phyloP scores from a whole-genome alignment of 2,888 invertebrate genomes.

The Ligdia adustata region DNA sequence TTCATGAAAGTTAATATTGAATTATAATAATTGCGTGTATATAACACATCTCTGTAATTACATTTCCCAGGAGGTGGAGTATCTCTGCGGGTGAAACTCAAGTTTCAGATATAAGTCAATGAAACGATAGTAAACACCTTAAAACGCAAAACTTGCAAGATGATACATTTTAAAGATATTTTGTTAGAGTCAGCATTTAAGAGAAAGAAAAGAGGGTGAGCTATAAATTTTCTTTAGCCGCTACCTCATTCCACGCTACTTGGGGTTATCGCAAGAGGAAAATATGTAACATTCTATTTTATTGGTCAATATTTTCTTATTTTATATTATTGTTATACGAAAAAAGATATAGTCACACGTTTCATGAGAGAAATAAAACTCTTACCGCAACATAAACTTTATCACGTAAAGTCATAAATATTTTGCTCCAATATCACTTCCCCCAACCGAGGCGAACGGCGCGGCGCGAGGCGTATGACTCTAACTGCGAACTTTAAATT shows the following conservation, averaged over 20 bases:
- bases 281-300: conserved; percentile 44
- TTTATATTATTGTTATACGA: conserved; percentile 50
- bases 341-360: conserved; percentile 54
- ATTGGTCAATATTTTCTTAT: conserved; percentile 45
- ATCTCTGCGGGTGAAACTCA: neutral
- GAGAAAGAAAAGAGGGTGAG: conserved; percentile 3
- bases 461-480: conserved; percentile 40
- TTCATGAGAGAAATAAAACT: conserved; percentile 72
- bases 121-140: neutral
- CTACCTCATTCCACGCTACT: conserved; percentile 18
- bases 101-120: conserved; percentile 4
- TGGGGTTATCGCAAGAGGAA: conserved; percentile 11
- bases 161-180: neutral
- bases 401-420: conserved; percentile 76
- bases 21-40: conserved; percentile 40
- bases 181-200: neutral
- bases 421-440: conserved; percentile 69
- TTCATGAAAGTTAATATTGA: conserved; percentile 48
- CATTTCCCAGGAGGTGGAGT: conserved; percentile 4
- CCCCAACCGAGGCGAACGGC: conserved; percentile 49
- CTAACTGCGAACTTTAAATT: conserved; percentile 52
- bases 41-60: conserved; percentile 22
- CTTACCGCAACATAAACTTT: conserved; percentile 77
- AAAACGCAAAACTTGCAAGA: neutral
- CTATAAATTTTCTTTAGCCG: conserved; percentile 9